Evolutionary conservation across 2,113 vertebrate genomes (phyloP).

Genomic region (Sapayoa aenigma): DNA sequence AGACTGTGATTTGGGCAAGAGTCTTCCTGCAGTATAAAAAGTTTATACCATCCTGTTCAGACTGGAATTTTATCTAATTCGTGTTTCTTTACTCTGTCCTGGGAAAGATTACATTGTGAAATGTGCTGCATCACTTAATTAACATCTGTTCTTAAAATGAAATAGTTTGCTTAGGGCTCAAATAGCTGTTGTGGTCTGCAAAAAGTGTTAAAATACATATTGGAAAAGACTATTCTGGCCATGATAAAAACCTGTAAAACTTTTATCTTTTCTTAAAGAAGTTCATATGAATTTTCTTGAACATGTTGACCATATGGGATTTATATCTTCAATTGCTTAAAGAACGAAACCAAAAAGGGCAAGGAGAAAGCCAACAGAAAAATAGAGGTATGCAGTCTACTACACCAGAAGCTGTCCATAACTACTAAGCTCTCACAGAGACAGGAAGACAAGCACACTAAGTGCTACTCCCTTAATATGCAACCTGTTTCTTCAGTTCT

Average conservation of each 20-base stretch:
- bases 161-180: background rate
- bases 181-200: background rate
- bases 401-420: background rate
- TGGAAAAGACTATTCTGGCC: background rate
- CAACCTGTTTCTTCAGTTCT: background rate
- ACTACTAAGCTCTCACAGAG: background rate
- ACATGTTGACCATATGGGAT: background rate
- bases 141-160: background rate
- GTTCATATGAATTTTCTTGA: background rate
- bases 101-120: background rate
- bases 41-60: background rate
- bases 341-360: background rate
- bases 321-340: background rate
- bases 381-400: background rate
- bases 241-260: background rate
- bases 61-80: background rate
- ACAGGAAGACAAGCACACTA: background rate
- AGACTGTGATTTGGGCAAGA: background rate
- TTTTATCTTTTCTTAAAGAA: background rate
- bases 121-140: background rate
- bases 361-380: background rate
- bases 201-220: background rate
- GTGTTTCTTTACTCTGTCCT: background rate
- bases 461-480: background rate
- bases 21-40: background rate